Evolutionary conservation across 1,140 invertebrate genomes (phyloP).

Genomic region (Lordiphosa stackelbergi): DNA sequence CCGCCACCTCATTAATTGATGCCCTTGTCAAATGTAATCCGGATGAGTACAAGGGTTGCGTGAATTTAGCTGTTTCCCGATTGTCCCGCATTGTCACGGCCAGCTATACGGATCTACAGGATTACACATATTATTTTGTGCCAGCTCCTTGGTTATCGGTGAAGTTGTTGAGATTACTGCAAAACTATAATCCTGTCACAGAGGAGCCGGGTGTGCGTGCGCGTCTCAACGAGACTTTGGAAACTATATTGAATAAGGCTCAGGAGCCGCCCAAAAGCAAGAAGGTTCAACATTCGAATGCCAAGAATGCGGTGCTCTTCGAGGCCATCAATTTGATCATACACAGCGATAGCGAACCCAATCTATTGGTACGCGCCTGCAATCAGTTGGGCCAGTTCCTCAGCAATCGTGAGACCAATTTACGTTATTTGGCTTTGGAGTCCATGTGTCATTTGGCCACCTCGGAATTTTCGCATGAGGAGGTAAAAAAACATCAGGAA

Average conservation of each 20-base stretch:
- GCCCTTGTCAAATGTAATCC: conserved; percentile 98
- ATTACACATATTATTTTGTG: conserved; percentile 99
- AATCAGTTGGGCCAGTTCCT: conserved; percentile 99
- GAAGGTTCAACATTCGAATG: conserved; percentile 99
- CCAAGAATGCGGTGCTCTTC: conserved; percentile 99
- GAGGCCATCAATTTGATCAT: conserved; percentile 99
- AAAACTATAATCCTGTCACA: conserved; percentile 98
- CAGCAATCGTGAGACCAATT: conserved; percentile 98
- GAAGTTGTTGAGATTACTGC: conserved; percentile 95
- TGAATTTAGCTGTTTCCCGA: conserved; percentile 97
- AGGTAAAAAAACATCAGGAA: conserved; percentile 99
- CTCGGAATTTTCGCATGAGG: conserved; percentile 99
- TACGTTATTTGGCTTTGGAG: conserved; percentile 98
- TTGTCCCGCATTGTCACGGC: conserved; percentile 98
- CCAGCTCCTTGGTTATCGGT: conserved; percentile 99
- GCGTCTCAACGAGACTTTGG: conserved; percentile 97
- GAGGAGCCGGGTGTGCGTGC: conserved; percentile 97
- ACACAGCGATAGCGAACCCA: conserved; percentile 98
- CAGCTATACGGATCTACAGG: conserved; percentile 98
- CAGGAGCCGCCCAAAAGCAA: conserved; percentile 99
- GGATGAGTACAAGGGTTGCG: conserved; percentile 99
- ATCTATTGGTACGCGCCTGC: conserved; percentile 97
- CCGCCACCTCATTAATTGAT: conserved; percentile 98
- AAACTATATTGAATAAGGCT: conserved; percentile 99
- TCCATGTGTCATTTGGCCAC: conserved; percentile 99